Conservation (phyloP, 2,797 vertebrate genomes). For the Sebastiscus tertius region DNA sequence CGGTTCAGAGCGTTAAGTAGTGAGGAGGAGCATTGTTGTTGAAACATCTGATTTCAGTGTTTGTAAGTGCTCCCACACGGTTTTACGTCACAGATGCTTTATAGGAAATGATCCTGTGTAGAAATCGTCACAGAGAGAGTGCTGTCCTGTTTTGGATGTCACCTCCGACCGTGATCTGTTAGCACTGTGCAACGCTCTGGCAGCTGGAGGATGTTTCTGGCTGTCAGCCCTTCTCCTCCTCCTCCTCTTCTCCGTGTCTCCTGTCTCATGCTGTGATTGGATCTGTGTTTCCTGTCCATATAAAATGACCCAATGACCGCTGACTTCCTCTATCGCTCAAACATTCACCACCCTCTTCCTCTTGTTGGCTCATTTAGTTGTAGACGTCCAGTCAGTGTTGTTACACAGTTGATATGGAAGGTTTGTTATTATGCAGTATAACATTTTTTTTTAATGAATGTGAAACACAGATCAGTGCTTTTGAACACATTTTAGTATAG, state of each 20-base stretch:
- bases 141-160: conserved; percentile 25
- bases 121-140: background rate
- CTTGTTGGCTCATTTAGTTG: background rate
- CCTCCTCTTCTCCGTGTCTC: conserved; percentile 9
- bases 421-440: background rate
- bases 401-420: background rate
- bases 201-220: conserved; percentile 62
- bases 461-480: conserved; percentile 7
- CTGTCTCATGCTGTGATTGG: conserved; percentile 44
- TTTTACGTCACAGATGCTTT: background rate
- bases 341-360: conserved; percentile 33
- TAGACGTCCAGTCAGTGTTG: background rate
- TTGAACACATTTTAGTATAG: conserved; percentile 14
- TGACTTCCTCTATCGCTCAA: conserved; percentile 47
- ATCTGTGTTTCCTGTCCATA: conserved; percentile 58
- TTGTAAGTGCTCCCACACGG: background rate
- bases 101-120: conserved; percentile 11
- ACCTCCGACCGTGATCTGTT: conserved; percentile 33
- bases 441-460: conserved; percentile 3
- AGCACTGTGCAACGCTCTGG: conserved; percentile 31
- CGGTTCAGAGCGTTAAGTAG: conserved; percentile 17
- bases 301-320: conserved; percentile 49
- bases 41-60: conserved; percentile 15
- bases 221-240: conserved; percentile 10
- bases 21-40: conserved; percentile 1